Percentiles rank a stretch among this genome's conserved stretches.
Evolutionary conservation across 2,888 invertebrate genomes (phyloP).

Genomic region (Chloroclysta siterata): DNA sequence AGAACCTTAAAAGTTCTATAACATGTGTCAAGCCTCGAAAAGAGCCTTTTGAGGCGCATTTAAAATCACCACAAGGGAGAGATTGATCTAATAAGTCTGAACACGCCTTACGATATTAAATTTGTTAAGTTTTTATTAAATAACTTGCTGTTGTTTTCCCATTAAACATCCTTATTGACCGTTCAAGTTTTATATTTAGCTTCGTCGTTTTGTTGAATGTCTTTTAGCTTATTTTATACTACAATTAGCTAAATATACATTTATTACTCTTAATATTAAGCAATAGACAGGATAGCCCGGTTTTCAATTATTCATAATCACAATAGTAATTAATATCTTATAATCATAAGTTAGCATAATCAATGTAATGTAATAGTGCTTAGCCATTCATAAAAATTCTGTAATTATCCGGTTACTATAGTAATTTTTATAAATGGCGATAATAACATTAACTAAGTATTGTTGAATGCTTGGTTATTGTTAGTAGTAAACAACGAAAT

Average conservation of each 20-base stretch:
- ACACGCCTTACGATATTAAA: slow-evolving; percentile 41
- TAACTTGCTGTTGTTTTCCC: slow-evolving; percentile 79
- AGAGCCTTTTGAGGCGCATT: too few relatives aligned
- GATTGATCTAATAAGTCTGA: neutral
- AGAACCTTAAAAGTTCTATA: too few relatives aligned
- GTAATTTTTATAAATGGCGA: slow-evolving; percentile 60
- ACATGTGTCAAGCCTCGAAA: too few relatives aligned
- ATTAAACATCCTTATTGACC: slow-evolving; percentile 81
- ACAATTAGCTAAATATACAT: slow-evolving; percentile 81
- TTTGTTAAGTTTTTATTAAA: slow-evolving; percentile 78
- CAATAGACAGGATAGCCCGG: slow-evolving; percentile 84
- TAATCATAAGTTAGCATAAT: slow-evolving; percentile 76
- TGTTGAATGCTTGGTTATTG: slow-evolving; percentile 54
- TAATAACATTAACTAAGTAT: slow-evolving; percentile 56
- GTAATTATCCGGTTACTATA: slow-evolving; percentile 27
- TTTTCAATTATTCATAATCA: slow-evolving; percentile 79
- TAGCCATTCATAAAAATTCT: slow-evolving; percentile 48
- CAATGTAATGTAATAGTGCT: slow-evolving; percentile 79
- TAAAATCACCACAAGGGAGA: too few relatives aligned
- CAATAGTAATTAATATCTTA: slow-evolving; percentile 73
- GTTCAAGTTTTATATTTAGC: slow-evolving; percentile 71
- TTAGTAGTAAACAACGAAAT: slow-evolving; percentile 81
- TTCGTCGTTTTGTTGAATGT: slow-evolving; percentile 71
- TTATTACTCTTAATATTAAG: slow-evolving; percentile 77
- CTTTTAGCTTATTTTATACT: slow-evolving; percentile 66